These are phyloP conservation scores for Ameiurus melas DNA, from an alignment of 2,113 vertebrate genomes.

Conservation along the genomic window DNA sequence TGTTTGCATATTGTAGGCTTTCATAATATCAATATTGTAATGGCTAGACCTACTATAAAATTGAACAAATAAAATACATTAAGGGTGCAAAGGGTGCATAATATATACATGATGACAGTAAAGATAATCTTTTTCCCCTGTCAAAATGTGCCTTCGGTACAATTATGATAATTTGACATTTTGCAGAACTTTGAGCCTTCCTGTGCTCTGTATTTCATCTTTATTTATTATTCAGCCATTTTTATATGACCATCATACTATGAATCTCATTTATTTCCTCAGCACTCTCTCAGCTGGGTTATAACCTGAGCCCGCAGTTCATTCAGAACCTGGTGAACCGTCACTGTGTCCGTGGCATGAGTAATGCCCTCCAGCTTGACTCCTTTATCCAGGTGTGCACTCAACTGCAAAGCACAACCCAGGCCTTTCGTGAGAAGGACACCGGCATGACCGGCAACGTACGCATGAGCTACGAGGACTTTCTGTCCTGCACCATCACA, in stretches of 20 bases:
- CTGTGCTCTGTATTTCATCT: neutral
- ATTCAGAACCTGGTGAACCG: constrained; percentile 80
- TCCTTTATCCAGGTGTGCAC: constrained; percentile 94
- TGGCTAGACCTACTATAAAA: neutral
- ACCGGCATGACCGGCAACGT: constrained; percentile 75
- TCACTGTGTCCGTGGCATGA: constrained; percentile 56
- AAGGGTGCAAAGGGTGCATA: neutral
- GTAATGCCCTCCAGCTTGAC: constrained; percentile 85
- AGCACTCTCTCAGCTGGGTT: constrained; percentile 95
- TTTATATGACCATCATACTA: neutral
- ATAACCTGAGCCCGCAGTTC: constrained; percentile 93
- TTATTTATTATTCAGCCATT: constrained; percentile 11
- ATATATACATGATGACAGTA: neutral
- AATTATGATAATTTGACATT: neutral
- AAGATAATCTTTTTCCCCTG: too few relatives aligned
- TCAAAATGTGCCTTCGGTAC: neutral
- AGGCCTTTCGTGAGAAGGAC: constrained; percentile 90
- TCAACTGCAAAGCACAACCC: constrained; percentile 87
- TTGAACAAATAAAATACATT: neutral
- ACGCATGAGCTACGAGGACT: constrained; percentile 90
- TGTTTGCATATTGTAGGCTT: neutral
- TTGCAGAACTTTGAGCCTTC: constrained; percentile 1
- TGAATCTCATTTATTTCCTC: constrained; percentile 12
- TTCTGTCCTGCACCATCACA: constrained; percentile 80
- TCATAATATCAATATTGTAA: neutral